Conservation (phyloP, 1,140 invertebrate species). For the Aphis craccivora region DNA sequence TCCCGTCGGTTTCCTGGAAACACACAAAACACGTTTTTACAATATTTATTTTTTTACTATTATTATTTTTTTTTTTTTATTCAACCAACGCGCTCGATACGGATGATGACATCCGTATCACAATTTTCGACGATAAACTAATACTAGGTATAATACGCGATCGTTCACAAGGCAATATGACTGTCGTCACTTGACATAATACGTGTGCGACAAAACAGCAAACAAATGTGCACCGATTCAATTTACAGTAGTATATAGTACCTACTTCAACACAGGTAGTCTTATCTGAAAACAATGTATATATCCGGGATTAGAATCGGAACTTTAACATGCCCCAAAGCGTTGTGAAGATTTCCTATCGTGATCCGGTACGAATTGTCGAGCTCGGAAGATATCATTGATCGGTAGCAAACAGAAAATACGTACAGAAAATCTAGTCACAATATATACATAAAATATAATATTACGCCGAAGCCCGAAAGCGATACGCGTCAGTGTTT, state of each 20-base stretch:
- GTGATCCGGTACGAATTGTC: neutral
- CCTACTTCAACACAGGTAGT: neutral
- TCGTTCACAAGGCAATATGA: neutral
- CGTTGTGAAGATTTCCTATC: neutral
- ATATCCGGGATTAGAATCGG: neutral
- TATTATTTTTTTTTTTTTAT: neutral
- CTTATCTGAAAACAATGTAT: neutral
- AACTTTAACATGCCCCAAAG: neutral
- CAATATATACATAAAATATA: neutral
- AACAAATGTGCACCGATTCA: neutral
- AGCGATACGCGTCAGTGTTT: too few relatives aligned
- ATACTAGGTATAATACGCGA: neutral
- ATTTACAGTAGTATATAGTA: neutral
- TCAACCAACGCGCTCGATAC: neutral
- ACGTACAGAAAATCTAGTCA: neutral
- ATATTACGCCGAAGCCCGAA: too few relatives aligned
- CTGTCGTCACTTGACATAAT: neutral
- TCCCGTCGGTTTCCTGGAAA: slow-evolving; percentile 51
- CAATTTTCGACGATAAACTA: neutral
- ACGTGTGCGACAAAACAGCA: neutral
- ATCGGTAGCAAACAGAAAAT: neutral
- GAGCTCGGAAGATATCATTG: neutral
- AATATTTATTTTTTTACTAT: neutral
- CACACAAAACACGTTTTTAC: neutral
- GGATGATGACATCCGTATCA: neutral